These are phyloP conservation scores for Menura novaehollandiae DNA, from an alignment of 2,113 vertebrate species.

Conservation along the genomic window DNA sequence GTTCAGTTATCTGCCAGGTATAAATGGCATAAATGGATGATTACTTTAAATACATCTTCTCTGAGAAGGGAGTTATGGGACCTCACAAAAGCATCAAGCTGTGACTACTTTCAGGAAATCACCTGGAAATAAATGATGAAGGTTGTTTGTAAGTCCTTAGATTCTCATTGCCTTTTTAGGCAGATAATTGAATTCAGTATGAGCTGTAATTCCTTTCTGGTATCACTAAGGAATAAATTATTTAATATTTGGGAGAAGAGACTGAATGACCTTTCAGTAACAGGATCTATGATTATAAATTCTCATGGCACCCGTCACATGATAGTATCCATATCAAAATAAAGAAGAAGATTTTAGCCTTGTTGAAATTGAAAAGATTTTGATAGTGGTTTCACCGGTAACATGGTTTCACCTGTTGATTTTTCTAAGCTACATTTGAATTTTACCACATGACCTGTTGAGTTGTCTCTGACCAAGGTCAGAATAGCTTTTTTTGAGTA, in stretches of 20 bases:
- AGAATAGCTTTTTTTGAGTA: neutral
- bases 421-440: neutral
- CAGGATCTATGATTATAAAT: neutral
- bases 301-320: neutral
- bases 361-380: neutral
- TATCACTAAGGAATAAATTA: constrained; percentile 8
- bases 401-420: neutral
- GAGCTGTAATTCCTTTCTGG: constrained; percentile 22
- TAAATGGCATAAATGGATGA: constrained; percentile 78
- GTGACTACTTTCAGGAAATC: constrained; percentile 69
- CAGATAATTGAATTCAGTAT: constrained; percentile 44
- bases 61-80: constrained; percentile 69
- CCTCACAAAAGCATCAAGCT: constrained; percentile 72
- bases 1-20: constrained; percentile 68
- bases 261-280: neutral
- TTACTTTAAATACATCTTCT: constrained; percentile 74
- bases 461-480: neutral
- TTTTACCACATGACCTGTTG: neutral
- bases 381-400: neutral
- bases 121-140: constrained; percentile 73
- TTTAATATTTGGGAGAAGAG: constrained; percentile 27
- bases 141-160: constrained; percentile 57
- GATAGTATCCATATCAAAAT: neutral
- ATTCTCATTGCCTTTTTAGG: constrained; percentile 52
- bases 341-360: neutral